Percentiles rank a stretch among this genome's conserved stretches.
Conservation (phyloP, 2,888 invertebrate species). For the Ochropleura plecta region DNA sequence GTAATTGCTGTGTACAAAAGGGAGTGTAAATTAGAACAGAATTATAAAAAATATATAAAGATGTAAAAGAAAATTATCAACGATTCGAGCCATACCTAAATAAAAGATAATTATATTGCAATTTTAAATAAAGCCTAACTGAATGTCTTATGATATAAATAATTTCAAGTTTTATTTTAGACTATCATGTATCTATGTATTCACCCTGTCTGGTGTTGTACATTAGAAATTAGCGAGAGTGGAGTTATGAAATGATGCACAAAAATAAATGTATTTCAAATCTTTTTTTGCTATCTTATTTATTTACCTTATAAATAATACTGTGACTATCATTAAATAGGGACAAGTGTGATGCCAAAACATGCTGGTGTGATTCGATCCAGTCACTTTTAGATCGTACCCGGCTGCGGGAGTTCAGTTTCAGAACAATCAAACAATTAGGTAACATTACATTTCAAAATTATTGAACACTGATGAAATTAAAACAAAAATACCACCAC, state of each 20-base stretch:
- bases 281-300: constrained; percentile 61
- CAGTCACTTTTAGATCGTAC: too few species aligned
- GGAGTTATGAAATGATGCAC: constrained; percentile 87
- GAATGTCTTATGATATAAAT: constrained; percentile 88
- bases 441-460: too few species aligned
- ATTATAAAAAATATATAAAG: constrained; percentile 60
- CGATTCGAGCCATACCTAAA: constrained; percentile 87
- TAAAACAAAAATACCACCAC: too few species aligned
- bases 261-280: constrained; percentile 88
- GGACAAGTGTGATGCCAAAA: not conserved
- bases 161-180: constrained; percentile 79
- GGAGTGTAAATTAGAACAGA: constrained; percentile 71
- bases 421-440: too few species aligned
- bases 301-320: not conserved
- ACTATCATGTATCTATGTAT: constrained; percentile 72
- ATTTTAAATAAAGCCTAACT: constrained; percentile 85
- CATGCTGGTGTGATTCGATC: too few species aligned
- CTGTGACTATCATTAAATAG: not conserved
- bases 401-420: too few species aligned
- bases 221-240: constrained; percentile 83
- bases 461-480: too few species aligned
- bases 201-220: constrained; percentile 85
- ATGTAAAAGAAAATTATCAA: constrained; percentile 73
- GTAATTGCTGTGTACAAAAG: constrained; percentile 72
- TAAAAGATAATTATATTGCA: constrained; percentile 71